Conservation (phyloP, 2,113 vertebrate species). For the Cyanoramphus novaezelandiae region DNA sequence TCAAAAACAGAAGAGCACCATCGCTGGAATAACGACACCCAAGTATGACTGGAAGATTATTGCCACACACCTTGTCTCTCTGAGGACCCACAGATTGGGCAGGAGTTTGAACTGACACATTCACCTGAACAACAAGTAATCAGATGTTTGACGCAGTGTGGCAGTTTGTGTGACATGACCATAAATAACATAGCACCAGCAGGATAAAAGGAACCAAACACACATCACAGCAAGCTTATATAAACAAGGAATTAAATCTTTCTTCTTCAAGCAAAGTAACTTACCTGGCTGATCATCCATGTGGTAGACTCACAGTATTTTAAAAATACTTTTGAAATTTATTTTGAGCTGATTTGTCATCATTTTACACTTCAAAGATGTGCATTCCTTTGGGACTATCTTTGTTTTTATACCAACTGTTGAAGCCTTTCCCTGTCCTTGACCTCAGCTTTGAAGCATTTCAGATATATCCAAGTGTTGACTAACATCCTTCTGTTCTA, state of each 20-base stretch:
- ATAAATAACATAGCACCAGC: accelerated
- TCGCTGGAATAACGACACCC: not conserved
- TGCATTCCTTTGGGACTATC: not conserved
- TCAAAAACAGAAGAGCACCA: not conserved
- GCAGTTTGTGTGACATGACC: not conserved
- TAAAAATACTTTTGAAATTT: not conserved
- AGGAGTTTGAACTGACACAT: not conserved
- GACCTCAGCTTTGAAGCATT: not conserved
- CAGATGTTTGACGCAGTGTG: not conserved
- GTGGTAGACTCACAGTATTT: not conserved
- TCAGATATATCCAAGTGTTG: not conserved
- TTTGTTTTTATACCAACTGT: not conserved
- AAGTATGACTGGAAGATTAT: not conserved
- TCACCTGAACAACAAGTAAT: not conserved
- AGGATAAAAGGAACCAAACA: not conserved
- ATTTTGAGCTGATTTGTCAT: not conserved
- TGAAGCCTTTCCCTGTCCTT: not conserved
- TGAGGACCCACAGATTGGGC: not conserved
- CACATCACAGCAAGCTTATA: not conserved
- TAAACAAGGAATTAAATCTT: not conserved
- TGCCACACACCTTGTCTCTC: not conserved
- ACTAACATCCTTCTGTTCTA: not conserved
- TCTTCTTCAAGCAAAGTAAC: not conserved
- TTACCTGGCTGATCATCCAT: not conserved
- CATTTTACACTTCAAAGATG: not conserved